phyloP scores from a whole-genome alignment of 2,113 vertebrate genomes.

The Asarcornis scutulata region DNA sequence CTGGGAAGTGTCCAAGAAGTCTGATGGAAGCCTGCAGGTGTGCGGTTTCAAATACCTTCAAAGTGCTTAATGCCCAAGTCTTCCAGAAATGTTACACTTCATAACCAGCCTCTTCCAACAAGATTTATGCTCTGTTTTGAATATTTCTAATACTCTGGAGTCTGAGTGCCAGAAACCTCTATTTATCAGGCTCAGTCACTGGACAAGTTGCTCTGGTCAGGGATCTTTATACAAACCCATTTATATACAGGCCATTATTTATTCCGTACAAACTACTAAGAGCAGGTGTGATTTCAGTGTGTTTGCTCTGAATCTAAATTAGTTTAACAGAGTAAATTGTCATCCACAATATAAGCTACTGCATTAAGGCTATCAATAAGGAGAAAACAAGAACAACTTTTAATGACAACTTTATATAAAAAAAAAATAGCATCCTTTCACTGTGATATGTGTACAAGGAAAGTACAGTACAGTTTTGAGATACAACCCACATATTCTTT shows the following conservation, averaged over 20 bases:
- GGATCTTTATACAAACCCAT: not conserved
- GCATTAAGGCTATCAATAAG: not conserved
- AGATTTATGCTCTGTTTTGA: slow-evolving; percentile 44
- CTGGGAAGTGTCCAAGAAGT: slow-evolving; percentile 32
- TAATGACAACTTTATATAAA: not conserved
- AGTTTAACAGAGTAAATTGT: not conserved
- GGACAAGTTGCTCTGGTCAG: slow-evolving; percentile 2
- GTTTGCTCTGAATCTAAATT: not conserved
- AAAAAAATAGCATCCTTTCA: slow-evolving; percentile 14
- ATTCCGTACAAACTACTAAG: not conserved
- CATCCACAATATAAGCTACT: not conserved
- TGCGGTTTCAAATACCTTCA: slow-evolving; percentile 33
- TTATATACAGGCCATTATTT: not conserved
- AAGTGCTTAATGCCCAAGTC: not conserved
- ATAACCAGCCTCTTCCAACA: slow-evolving; percentile 11
- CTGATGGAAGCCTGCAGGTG: slow-evolving; percentile 52
- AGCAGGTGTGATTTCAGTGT: slow-evolving; percentile 16
- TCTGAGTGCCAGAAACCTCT: not conserved
- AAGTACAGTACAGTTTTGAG: not conserved
- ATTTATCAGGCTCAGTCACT: slow-evolving; percentile 17
- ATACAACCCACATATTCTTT: not conserved
- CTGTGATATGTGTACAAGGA: not conserved
- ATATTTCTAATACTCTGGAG: not conserved
- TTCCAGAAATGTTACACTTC: slow-evolving; percentile 13
- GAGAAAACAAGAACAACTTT: slow-evolving; percentile 2